Evolutionary conservation across 2,797 vertebrate genomes (phyloP).

Genomic region (Syngnathus acus): DNA sequence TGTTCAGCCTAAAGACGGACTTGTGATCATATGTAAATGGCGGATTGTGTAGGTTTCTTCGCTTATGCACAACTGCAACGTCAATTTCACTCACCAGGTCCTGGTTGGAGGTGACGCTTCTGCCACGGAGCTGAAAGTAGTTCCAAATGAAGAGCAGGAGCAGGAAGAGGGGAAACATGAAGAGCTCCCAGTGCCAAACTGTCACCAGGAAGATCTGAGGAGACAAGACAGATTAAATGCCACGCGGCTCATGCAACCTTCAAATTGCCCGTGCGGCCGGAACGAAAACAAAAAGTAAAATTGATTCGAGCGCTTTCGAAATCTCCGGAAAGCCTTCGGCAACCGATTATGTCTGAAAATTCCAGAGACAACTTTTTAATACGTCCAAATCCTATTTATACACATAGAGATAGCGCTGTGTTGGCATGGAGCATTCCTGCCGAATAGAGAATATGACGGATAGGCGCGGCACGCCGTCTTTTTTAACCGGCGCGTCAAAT

Average conservation of each 20-base stretch:
- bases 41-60: neutral
- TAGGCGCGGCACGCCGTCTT: conserved; percentile 48
- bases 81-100: conserved; percentile 79
- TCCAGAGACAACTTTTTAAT: conserved; percentile 58
- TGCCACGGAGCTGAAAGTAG: conserved; percentile 74
- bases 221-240: conserved; percentile 41
- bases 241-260: conserved; percentile 24
- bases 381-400: conserved; percentile 63
- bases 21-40: neutral
- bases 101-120: conserved; percentile 70
- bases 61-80: neutral
- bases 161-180: conserved; percentile 91
- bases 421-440: conserved; percentile 50
- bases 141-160: conserved; percentile 85
- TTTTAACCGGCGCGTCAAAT: conserved; percentile 65
- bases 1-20: neutral
- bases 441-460: conserved; percentile 55
- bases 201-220: conserved; percentile 86
- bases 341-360: conserved; percentile 53
- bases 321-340: conserved; percentile 49
- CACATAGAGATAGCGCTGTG: conserved; percentile 43
- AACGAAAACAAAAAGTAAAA: conserved; percentile 48
- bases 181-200: conserved; percentile 89
- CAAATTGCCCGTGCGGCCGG: conserved; percentile 36
- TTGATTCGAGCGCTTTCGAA: conserved; percentile 45